Evolutionary conservation across 2,888 invertebrate species (phyloP).

Genomic region (Ophion ventricosus): DNA sequence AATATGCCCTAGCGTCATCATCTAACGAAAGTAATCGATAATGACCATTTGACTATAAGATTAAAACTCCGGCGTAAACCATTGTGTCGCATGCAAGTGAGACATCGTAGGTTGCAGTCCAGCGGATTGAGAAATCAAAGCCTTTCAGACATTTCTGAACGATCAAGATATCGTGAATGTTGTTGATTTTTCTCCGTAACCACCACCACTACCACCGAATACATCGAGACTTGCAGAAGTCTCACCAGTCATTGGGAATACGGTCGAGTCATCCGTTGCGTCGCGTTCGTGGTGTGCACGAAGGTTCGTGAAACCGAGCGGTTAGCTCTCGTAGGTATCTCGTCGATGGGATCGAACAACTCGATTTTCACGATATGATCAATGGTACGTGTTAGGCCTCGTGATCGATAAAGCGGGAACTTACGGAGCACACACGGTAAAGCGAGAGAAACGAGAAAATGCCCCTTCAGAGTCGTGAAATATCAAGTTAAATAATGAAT

Average conservation of each 20-base stretch:
- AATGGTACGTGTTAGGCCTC: conserved; percentile 24
- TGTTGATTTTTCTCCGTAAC: conserved; percentile 20
- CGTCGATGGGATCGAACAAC: conserved; percentile 55
- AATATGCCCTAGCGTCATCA: conserved; percentile 40
- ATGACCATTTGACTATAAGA: conserved; percentile 8
- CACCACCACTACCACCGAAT: conserved; percentile 21
- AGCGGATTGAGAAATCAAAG: conserved; percentile 45
- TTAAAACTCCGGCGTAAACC: not conserved
- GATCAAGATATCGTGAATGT: conserved; percentile 25
- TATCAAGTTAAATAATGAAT: conserved; percentile 63
- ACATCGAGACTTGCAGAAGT: conserved; percentile 17
- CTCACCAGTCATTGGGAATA: conserved; percentile 47
- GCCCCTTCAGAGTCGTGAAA: conserved; percentile 63
- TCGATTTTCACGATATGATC: conserved; percentile 60
- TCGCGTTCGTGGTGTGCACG: conserved; percentile 23
- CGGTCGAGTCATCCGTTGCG: conserved; percentile 40
- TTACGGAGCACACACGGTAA: conserved; percentile 17
- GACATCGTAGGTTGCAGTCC: not conserved
- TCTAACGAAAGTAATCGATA: conserved; percentile 53
- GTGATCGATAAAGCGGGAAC: conserved; percentile 51
- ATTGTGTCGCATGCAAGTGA: conserved; percentile 4
- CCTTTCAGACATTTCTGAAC: conserved; percentile 29
- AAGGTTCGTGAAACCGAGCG: conserved; percentile 13
- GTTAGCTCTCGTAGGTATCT: conserved; percentile 33
- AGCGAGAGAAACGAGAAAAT: conserved; percentile 20